Evolutionary conservation across 2,113 vertebrate genomes (phyloP).

Genomic region (Thymallus thymallus): DNA sequence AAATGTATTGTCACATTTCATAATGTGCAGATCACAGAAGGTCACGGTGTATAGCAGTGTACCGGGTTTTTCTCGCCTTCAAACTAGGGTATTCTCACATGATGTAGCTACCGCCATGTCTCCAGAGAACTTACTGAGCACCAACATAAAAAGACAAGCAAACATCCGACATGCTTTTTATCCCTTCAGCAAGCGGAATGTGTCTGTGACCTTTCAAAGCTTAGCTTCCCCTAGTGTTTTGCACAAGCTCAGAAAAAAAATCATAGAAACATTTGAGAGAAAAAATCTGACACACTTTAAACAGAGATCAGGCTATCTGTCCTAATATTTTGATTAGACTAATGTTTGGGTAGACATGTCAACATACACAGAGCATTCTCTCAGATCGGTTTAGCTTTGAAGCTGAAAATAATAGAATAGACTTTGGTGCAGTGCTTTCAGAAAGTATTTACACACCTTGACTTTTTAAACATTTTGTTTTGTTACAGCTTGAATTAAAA

Average conservation of each 20-base stretch:
- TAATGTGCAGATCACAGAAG: not conserved
- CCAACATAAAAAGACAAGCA: conserved; percentile 60
- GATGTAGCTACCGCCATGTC: conserved; percentile 37
- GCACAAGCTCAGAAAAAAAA: conserved; percentile 47
- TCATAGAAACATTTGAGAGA: too few species aligned
- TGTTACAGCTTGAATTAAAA: too few species aligned
- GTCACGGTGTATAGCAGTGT: conserved; percentile 21
- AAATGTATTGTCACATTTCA: not conserved
- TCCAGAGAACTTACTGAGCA: conserved; percentile 57
- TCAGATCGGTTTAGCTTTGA: not conserved
- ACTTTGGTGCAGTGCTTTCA: too few species aligned
- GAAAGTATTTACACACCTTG: too few species aligned
- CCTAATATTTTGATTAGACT: conserved; percentile 55
- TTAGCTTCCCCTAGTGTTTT: conserved; percentile 50
- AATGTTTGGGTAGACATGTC: conserved; percentile 41
- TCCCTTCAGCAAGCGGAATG: conserved; percentile 57
- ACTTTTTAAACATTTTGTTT: too few species aligned
- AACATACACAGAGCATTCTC: too few species aligned
- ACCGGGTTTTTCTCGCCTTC: conserved; percentile 21
- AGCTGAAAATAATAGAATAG: not conserved
- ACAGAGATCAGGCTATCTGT: conserved; percentile 63
- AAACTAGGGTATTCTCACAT: conserved; percentile 40
- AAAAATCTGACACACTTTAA: conserved; percentile 52
- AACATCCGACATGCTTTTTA: conserved; percentile 58
- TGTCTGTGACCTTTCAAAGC: conserved; percentile 72